A percentile compares a stretch with the other conserved stretches of the same genome.
phyloP scores from a whole-genome alignment of 2,113 vertebrate genomes.

The Synodontis membranacea region DNA sequence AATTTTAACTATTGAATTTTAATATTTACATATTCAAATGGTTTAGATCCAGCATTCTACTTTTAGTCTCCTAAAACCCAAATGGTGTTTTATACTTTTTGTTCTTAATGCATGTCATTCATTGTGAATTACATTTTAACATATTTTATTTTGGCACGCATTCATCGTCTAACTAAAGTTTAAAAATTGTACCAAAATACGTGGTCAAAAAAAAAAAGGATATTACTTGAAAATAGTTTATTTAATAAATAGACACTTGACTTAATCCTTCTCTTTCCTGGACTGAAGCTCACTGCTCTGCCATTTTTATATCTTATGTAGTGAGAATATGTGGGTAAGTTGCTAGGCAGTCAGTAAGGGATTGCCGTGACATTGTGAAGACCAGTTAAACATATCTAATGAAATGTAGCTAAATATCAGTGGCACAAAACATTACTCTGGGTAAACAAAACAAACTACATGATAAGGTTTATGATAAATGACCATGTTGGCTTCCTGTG shows the following conservation, averaged over 20 bases:
- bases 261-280: not conserved
- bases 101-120: not conserved
- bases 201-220: no score
- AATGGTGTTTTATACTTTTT: not conserved
- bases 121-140: not conserved
- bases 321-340: not conserved
- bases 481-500: not conserved
- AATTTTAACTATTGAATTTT: no score
- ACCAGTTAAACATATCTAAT: not conserved
- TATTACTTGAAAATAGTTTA: not conserved
- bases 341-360: not conserved
- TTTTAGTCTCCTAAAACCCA: not conserved
- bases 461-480: not conserved
- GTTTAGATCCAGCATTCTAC: not conserved
- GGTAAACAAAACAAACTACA: not conserved
- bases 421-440: not conserved
- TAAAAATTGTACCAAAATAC: no score
- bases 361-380: not conserved
- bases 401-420: not conserved
- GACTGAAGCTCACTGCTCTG: no score
- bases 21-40: constrained; percentile 5
- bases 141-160: no score
- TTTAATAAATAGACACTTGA: not conserved
- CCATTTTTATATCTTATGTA: not conserved
- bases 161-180: no score